Percentiles rank a stretch among this genome's conserved stretches.
phyloP scores from a whole-genome alignment of 1,140 invertebrate genomes.

The Aphelenchoides besseyi region DNA sequence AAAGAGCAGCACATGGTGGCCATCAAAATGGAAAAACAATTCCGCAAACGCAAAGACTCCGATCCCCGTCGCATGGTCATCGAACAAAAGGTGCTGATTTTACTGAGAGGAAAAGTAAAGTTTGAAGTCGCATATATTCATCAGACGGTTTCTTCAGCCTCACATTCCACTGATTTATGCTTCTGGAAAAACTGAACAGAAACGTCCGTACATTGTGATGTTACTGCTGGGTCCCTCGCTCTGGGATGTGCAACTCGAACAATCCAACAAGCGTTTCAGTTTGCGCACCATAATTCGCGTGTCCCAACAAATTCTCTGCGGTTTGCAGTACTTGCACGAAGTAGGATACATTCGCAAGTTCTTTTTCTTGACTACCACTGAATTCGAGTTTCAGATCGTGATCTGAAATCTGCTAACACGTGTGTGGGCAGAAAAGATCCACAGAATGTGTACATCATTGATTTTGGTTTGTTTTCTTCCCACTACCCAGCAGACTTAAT shows the following conservation, averaged over 20 bases:
- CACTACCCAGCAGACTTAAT: neutral
- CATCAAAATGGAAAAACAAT: slow-evolving; percentile 5
- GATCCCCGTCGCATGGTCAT: slow-evolving; percentile 4
- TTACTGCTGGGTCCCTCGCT: neutral
- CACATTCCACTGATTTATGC: slow-evolving; percentile 12
- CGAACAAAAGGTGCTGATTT: slow-evolving; percentile 9
- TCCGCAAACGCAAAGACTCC: neutral
- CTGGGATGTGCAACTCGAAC: neutral
- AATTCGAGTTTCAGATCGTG: neutral
- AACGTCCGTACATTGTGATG: slow-evolving; percentile 16
- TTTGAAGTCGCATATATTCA: no score
- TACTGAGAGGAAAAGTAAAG: slow-evolving; percentile 9
- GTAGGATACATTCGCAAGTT: slow-evolving; percentile 5
- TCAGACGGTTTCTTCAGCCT: neutral
- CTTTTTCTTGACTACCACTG: neutral
- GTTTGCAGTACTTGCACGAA: neutral
- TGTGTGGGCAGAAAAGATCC: slow-evolving; percentile 18
- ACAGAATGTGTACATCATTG: slow-evolving; percentile 15
- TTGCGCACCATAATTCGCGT: slow-evolving; percentile 12
- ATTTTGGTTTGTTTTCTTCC: slow-evolving; percentile 10
- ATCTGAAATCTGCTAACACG: slow-evolving; percentile 18
- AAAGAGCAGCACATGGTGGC: no score
- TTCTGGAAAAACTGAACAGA: slow-evolving; percentile 6
- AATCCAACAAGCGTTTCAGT: neutral
- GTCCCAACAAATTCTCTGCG: slow-evolving; percentile 15